A percentile compares a stretch with the other conserved stretches of the same genome.
Evolutionary conservation across 2,888 invertebrate genomes (phyloP).

Genomic region (Nymphalis c-album): DNA sequence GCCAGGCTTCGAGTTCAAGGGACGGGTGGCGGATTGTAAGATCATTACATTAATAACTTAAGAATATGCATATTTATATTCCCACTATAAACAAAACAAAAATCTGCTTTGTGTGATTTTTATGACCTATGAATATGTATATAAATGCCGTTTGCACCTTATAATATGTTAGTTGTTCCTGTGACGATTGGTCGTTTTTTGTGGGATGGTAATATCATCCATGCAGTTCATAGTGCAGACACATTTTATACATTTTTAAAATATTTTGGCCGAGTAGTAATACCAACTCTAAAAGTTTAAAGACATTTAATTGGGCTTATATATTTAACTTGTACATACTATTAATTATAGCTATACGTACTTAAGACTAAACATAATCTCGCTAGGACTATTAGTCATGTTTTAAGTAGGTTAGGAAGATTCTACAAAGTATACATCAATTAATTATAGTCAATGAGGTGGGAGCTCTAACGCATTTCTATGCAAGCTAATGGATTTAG

Average conservation of each 20-base stretch:
- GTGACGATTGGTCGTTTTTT: too few species aligned
- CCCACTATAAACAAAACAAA: too few species aligned
- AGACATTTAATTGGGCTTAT: conserved; percentile 28
- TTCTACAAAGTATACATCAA: conserved; percentile 27
- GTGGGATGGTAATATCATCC: too few species aligned
- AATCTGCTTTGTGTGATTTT: too few species aligned
- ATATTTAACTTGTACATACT: conserved; percentile 32
- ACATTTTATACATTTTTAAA: too few species aligned
- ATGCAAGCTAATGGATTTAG: not conserved
- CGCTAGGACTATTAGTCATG: conserved; percentile 33
- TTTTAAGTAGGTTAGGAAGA: conserved; percentile 32
- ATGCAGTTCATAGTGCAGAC: too few species aligned
- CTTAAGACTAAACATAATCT: conserved; percentile 38
- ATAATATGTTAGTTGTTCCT: too few species aligned
- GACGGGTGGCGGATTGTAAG: conserved; percentile 80
- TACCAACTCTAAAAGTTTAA: conserved; percentile 23
- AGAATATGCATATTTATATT: too few species aligned
- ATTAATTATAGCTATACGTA: conserved; percentile 41
- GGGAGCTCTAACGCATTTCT: conserved; percentile 3
- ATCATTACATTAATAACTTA: not conserved
- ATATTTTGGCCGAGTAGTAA: conserved; percentile 5
- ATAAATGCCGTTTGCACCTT: too few species aligned
- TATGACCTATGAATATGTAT: too few species aligned
- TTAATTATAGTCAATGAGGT: conserved; percentile 25
- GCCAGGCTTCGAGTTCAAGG: conserved; percentile 71